These are phyloP conservation scores for Merops nubicus DNA, from an alignment of 2,113 vertebrate species.

Conservation along the genomic window DNA sequence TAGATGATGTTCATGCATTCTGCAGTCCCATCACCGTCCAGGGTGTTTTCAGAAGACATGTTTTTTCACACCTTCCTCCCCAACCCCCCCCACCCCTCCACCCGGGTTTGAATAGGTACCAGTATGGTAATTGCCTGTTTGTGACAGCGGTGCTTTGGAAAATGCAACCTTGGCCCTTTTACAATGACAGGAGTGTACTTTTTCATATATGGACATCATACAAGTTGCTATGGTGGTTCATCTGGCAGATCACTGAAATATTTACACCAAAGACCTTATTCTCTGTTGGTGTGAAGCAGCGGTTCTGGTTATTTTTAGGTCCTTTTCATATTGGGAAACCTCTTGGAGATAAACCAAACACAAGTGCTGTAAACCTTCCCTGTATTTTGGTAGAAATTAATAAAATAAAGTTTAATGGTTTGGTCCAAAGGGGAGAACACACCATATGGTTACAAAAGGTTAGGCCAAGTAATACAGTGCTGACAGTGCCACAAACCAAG, in stretches of 20 bases:
- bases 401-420: slow-evolving; percentile 74
- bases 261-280: slow-evolving; percentile 76
- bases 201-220: slow-evolving; percentile 8
- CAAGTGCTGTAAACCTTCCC: slow-evolving; percentile 61
- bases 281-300: slow-evolving; percentile 74
- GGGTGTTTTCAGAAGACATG: background rate
- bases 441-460: slow-evolving; percentile 80
- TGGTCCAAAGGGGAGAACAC: slow-evolving; percentile 63
- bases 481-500: slow-evolving; percentile 58
- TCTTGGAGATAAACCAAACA: slow-evolving; percentile 75
- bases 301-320: slow-evolving; percentile 80
- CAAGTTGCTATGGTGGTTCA: slow-evolving; percentile 61
- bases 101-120: background rate
- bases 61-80: slow-evolving; percentile 7
- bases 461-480: slow-evolving; percentile 54
- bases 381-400: slow-evolving; percentile 71
- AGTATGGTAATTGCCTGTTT: background rate
- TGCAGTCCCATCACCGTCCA: background rate
- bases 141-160: background rate
- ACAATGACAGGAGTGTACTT: background rate
- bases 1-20: background rate
- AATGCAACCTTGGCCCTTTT: background rate
- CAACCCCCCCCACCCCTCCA: no score
- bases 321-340: slow-evolving; percentile 74
- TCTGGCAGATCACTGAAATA: slow-evolving; percentile 76